These are phyloP conservation scores for Rhodeus uyekii DNA, from an alignment of 2,797 vertebrate species.

Conservation along the genomic window DNA sequence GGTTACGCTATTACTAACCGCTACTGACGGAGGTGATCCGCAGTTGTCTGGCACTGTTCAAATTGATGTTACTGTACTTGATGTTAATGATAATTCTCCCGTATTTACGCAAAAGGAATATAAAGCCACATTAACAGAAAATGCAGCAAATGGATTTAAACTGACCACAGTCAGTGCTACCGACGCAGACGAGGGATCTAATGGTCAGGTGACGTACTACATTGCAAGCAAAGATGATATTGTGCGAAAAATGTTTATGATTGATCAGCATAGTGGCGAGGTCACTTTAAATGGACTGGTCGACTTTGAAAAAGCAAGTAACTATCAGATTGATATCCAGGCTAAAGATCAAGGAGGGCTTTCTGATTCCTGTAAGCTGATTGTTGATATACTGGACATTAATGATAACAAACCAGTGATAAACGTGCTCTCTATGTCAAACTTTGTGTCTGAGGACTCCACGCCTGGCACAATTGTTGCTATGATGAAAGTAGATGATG, in stretches of 20 bases:
- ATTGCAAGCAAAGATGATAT: not conserved
- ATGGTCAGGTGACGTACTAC: constrained; percentile 25
- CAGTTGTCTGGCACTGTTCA: constrained; percentile 35
- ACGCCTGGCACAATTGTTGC: constrained; percentile 22
- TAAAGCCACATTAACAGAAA: constrained; percentile 19
- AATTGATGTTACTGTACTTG: constrained; percentile 17
- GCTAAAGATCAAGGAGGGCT: constrained; percentile 50
- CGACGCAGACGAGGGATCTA: constrained; percentile 40
- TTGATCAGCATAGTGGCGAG: constrained; percentile 23
- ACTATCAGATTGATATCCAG: constrained; percentile 32
- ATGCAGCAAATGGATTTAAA: not conserved
- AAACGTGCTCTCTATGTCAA: constrained; percentile 35
- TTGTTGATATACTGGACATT: constrained; percentile 42
- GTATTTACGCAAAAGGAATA: not conserved
- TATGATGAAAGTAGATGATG: constrained; percentile 53
- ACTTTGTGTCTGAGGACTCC: constrained; percentile 39
- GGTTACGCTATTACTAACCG: constrained; percentile 24
- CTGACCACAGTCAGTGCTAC: constrained; percentile 16
- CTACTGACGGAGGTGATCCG: constrained; percentile 34
- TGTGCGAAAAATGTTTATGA: constrained; percentile 1
- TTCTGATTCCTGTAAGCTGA: constrained; percentile 47
- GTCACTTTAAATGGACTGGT: not conserved
- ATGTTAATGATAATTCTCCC: constrained; percentile 37
- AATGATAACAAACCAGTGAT: constrained; percentile 52
- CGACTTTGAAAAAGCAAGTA: constrained; percentile 40